Evolutionary conservation across 2,113 vertebrate genomes (phyloP), one percentile per base, ranked within the genome.

Genomic region (Istiophorus platypterus): DNA sequence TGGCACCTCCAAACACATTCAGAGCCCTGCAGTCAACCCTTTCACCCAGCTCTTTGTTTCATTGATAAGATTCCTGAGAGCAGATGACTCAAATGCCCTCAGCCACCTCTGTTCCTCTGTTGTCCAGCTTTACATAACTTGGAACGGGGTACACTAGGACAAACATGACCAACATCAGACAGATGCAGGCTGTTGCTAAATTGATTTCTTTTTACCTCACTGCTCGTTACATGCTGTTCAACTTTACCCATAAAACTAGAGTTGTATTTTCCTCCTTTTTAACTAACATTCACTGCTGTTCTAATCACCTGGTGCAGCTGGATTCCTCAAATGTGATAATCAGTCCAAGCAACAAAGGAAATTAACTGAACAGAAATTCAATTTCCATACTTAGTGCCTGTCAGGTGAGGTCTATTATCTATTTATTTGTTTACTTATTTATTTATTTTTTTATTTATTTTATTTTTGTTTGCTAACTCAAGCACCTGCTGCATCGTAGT

Each of bases 11-110:
- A 45, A 29, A 61, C 61, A 29, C 63, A 73, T 20, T 74, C 27
- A 58, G 5, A 13, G 56, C 37, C 66, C 12, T 34, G 13, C 1
- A 51, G 20, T 56, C 49, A 17, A 26, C 39, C 1, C 15, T 51
- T 34, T 77, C 47, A 58, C 56, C 56, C 39, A n/a, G 29, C 24
- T 66, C 31, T 29, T 58, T 66, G 63, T 34, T 64, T 83, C 37
- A 77, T 45, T 74, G 68, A 61, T 61, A 34, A 45, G 41, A 79
- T 66, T 83, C 42, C 17, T 3, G 12, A 26, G 22, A 57, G 67
- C 45, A 47, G 17, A 62, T 56, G 12, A n/a, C 67, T 74, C 56
- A 26, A 45, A 20, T 29, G 18, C 17, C 18, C 12, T 34, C 37
- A 20, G 39, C 5, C 45, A 18, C 14, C 22, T 57, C 51, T 22